Evolutionary conservation across 2,888 invertebrate genomes (phyloP), one percentile per base, ranked within the genome.

Genomic region (Drosophila mimica): DNA sequence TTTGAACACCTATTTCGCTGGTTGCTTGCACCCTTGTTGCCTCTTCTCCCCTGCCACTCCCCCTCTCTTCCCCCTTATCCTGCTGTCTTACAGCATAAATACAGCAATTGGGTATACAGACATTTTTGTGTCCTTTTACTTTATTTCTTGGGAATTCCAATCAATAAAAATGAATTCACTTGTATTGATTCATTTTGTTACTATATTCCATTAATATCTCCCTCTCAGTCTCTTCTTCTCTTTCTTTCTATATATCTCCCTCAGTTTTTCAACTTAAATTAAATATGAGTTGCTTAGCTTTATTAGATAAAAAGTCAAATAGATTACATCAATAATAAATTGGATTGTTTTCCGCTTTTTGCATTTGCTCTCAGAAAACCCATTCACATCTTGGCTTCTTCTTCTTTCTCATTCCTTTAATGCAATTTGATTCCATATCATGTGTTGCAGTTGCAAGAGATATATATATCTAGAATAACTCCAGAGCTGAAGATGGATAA

Each of bases 1-100:
- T 81, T 81, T 81, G 77, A 83, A 73, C 77, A 83, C 68, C 76
- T 76, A 71, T 77, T 68, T 72, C 40, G 71, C 65, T 70, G 61
- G 49, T 33, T 70, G 53, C 61, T 57, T 49, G 52, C 17, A 30
- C 13, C 40, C 13, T 15, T n/a, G 28, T 15, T 20, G 20, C 13
- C 8, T 20, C 4, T 0, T 38, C n/a, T 0, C 2, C 2, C 20
- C 3, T 11, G 3, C 31, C n/a, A 8, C 30, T 13, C 31, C n/a
- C 15, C 31, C 20, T 2, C 33, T 13, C 33, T 9, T 17, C 11
- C 9, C 9, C 9, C 0, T n/a, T n/a, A n/a, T n/a, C 33, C 38
- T 17, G 9, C 54, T 54, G 17, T 8, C 49, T 17, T 57, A 9
- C 46, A 51, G 46, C n/a, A 49, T 58, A 46, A 61, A 58, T 38